These are phyloP conservation scores for Panthera uncia DNA, from an alignment of 2,113 vertebrate species.

Conservation along the genomic window DNA sequence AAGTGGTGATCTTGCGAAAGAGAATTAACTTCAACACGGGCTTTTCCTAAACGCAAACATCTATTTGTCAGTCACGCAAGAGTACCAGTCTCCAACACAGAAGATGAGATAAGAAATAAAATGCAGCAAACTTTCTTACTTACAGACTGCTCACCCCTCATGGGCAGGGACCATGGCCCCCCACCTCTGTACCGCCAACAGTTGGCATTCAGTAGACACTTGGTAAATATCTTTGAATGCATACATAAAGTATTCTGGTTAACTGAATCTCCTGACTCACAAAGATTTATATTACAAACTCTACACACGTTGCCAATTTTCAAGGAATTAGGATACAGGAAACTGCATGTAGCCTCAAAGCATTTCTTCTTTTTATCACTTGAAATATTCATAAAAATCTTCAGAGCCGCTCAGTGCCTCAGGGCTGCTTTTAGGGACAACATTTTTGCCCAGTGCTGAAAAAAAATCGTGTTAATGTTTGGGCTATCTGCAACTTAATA, in stretches of 20 bases:
- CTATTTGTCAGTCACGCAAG: not conserved
- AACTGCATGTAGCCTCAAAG: not conserved
- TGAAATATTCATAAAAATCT: conserved; percentile 10
- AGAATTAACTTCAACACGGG: not conserved
- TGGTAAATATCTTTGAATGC: not conserved
- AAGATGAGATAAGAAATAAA: not conserved
- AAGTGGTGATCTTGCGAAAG: not conserved
- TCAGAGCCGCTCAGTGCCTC: not conserved
- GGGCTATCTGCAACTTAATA: not conserved
- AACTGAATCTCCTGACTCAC: not conserved
- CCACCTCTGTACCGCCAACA: not conserved
- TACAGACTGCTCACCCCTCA: not conserved
- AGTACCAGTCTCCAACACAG: not conserved
- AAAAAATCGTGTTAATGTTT: not conserved
- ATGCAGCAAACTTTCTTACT: not conserved
- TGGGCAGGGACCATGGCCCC: not conserved
- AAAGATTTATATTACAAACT: not conserved
- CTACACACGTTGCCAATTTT: not conserved
- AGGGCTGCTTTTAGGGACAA: not conserved
- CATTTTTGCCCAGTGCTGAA: not conserved
- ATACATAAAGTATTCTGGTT: not conserved
- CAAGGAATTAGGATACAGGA: not conserved
- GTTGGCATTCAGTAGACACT: not conserved
- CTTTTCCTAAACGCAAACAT: not conserved
- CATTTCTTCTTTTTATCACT: not conserved